Conservation (phyloP, 2,797 vertebrate genomes). For the Etheostoma perlongum region DNA sequence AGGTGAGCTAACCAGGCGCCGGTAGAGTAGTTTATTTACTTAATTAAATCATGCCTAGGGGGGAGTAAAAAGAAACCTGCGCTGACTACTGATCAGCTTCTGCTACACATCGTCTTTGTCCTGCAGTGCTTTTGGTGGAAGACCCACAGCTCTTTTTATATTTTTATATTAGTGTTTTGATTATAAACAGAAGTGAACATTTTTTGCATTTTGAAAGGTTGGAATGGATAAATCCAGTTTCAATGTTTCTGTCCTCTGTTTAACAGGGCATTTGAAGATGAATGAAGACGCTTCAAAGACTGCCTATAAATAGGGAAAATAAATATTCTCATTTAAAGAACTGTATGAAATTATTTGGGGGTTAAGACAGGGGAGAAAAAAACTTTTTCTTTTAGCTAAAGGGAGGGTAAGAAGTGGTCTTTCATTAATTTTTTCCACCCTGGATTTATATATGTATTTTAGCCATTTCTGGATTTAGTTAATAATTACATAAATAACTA, state of each 20-base stretch:
- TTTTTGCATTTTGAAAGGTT: constrained; percentile 17
- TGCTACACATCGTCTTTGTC: constrained; percentile 18
- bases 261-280: neutral
- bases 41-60: constrained; percentile 39
- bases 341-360: neutral
- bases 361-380: neutral
- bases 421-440: neutral
- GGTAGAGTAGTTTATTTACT: constrained; percentile 27
- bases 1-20: no score
- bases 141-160: neutral
- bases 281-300: neutral
- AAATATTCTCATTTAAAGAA: neutral
- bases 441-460: neutral
- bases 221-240: constrained; percentile 6
- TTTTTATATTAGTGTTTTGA: constrained; percentile 17
- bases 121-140: constrained; percentile 23
- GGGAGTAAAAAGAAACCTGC: constrained; percentile 35
- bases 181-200: neutral
- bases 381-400: neutral
- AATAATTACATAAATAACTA: neutral
- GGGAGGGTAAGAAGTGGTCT: neutral
- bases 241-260: neutral
- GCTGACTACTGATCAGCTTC: constrained; percentile 56
- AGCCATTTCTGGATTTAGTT: neutral
- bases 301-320: no score